Base-by-base conservation (phyloP, 2,797 vertebrate species). In the Sebastiscus albofasciatus region DNA sequence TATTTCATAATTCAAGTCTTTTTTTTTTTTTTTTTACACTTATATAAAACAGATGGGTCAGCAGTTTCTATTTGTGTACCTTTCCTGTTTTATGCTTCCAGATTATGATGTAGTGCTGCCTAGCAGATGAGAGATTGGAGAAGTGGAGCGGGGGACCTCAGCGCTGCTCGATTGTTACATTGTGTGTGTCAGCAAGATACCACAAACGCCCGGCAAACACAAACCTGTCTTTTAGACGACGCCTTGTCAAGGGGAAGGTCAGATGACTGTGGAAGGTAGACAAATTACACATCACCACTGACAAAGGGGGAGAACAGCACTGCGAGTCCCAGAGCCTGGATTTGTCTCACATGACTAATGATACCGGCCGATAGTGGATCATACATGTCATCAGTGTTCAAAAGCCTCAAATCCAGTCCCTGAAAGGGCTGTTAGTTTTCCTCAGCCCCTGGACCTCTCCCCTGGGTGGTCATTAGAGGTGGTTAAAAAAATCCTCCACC, bases 311-410 rank as follows among this genome's bases (percentile, higher is more conserved):
- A 76, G 79, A 79, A 68, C 26, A 77, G 76, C 68, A 56, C 34
- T n/a, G 78, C 34, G 13, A 74, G 69, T 86, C 85, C 86, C 88
- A 60, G 71, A 75, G 85, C 78, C 62, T 70, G 80, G 81, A 86
- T 94, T 89, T 89, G 85, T 86, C 88, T 93, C 76, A 86, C 87
- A 87, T 93, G 90, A 94, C 83, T 89, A 92, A 95, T 93, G 89
- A 83, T 60, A 79, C 66, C 10, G 39, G 39, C 72, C 55, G 4
- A 77, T 72, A 56, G 69, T 79, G 88, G 86, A 92, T 93, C 92
- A 92, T 88, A 92, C 84, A 87, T 90, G 90, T 82, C 89, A 77
- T 87, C 79, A 81, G 81, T 68, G 90, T 90, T 92, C 84, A 91
- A 79, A 85, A 85, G 79, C 82, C 72, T 85, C 61, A 80, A 67